Percentiles rank a stretch among this genome's conserved stretches.
Evolutionary conservation across 2,888 invertebrate species (phyloP).

Genomic region (Pelosia muscerda): DNA sequence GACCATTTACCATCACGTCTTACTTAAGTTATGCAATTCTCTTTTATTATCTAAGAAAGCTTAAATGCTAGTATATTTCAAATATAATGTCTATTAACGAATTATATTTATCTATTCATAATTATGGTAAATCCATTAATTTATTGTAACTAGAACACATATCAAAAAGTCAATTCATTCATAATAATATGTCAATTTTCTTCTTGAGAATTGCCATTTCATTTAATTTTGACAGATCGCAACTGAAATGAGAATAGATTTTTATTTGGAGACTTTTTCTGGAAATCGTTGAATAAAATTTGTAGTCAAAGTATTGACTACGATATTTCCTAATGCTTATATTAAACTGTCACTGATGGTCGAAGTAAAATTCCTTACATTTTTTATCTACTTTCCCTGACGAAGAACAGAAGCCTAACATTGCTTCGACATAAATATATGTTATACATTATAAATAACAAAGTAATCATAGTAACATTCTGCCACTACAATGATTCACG

Average conservation of each 20-base stretch:
- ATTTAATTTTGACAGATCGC: too few species aligned
- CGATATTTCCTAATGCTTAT: background rate
- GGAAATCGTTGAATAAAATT: background rate
- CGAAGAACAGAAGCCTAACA: background rate
- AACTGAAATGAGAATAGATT: too few species aligned
- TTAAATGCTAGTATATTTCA: too few species aligned
- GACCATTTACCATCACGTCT: slow-evolving; percentile 24
- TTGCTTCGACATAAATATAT: background rate
- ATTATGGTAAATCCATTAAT: too few species aligned
- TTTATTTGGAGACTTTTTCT: too few species aligned
- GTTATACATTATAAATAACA: background rate
- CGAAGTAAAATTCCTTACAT: background rate
- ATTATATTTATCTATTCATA: too few species aligned
- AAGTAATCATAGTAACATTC: slow-evolving; percentile 12
- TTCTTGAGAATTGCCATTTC: too few species aligned
- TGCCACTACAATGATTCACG: slow-evolving; percentile 41
- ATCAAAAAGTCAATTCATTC: too few species aligned
- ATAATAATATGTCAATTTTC: too few species aligned
- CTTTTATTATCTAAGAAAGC: slow-evolving; percentile 19
- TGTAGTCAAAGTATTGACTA: background rate
- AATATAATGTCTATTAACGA: too few species aligned
- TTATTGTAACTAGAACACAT: too few species aligned
- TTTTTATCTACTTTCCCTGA: background rate
- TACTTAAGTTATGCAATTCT: too few species aligned
- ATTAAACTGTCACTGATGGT: background rate